Evolutionary conservation across 1,140 invertebrate genomes (phyloP).

Genomic region (Plutomurus gul): DNA sequence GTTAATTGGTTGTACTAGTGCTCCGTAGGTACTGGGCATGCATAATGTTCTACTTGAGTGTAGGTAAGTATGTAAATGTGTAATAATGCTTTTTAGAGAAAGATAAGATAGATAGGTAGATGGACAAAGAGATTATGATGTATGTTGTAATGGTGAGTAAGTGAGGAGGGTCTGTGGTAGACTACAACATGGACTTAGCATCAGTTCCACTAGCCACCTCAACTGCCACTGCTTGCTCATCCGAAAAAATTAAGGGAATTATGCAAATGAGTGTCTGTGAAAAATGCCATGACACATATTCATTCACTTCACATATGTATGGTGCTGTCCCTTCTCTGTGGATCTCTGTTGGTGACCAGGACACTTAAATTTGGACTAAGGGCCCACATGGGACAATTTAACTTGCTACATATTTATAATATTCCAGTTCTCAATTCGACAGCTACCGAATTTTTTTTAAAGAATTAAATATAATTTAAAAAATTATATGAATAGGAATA

Average conservation of each 20-base stretch:
- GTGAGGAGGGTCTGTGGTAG: no score
- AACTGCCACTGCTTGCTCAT: constrained; percentile 20
- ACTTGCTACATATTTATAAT: no score
- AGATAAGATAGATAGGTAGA: constrained; percentile 6
- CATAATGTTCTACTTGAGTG: no score
- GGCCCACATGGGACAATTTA: no score
- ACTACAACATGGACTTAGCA: background rate
- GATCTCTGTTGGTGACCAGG: background rate
- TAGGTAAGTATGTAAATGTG: background rate
- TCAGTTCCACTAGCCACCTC: constrained; percentile 7
- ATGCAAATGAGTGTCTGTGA: constrained; percentile 20
- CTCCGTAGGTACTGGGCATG: no score
- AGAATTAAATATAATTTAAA: no score
- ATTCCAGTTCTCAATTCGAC: no score
- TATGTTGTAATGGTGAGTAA: background rate
- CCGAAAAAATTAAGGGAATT: constrained; percentile 37
- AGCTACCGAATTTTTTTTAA: no score
- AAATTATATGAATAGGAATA: no score
- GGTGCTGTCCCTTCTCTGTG: background rate
- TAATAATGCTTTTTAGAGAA: background rate
- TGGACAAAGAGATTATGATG: background rate
- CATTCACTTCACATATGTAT: constrained; percentile 29
- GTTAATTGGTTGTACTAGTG: no score
- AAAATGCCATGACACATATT: constrained; percentile 6
- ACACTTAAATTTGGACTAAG: no score